phyloP scores from a whole-genome alignment of 2,797 vertebrate species.

The Coranthus polyacanthus region DNA sequence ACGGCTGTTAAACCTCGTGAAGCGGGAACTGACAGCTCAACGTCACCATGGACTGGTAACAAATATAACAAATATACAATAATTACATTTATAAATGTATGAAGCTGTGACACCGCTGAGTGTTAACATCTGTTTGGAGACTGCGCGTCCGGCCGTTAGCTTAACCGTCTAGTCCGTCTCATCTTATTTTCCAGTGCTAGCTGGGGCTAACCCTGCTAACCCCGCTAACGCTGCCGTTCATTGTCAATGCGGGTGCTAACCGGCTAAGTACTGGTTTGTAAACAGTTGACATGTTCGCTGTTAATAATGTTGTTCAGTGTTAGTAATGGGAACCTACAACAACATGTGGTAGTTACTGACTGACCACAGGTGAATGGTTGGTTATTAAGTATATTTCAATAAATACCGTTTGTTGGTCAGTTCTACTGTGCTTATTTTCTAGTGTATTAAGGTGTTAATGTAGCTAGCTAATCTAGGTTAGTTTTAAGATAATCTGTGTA shows the following conservation, averaged over 20 bases:
- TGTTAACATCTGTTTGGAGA: accelerated
- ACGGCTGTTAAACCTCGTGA: slow-evolving; percentile 65
- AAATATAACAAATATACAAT: not conserved
- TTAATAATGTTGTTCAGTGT: not conserved
- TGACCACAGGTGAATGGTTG: not conserved
- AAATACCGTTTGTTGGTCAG: no score
- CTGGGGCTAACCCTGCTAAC: slow-evolving; percentile 47
- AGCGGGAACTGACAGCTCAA: slow-evolving; percentile 69
- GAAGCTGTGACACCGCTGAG: accelerated
- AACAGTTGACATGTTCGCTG: slow-evolving; percentile 22
- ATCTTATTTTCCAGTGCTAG: slow-evolving; percentile 2
- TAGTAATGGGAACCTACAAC: not conserved
- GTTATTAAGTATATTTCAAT: no score
- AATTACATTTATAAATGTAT: no score
- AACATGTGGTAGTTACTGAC: not conserved
- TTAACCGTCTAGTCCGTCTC: not conserved
- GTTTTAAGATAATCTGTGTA: no score
- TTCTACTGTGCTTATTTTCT: no score
- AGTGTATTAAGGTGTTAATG: no score
- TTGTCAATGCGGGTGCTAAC: slow-evolving; percentile 39
- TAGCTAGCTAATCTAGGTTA: no score
- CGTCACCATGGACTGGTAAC: slow-evolving; percentile 73
- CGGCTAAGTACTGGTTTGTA: slow-evolving; percentile 33
- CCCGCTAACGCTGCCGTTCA: slow-evolving; percentile 22
- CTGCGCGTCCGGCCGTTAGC: accelerated